Evolutionary conservation across 2,888 invertebrate species (phyloP).

Genomic region (Acholoe squamosa): DNA sequence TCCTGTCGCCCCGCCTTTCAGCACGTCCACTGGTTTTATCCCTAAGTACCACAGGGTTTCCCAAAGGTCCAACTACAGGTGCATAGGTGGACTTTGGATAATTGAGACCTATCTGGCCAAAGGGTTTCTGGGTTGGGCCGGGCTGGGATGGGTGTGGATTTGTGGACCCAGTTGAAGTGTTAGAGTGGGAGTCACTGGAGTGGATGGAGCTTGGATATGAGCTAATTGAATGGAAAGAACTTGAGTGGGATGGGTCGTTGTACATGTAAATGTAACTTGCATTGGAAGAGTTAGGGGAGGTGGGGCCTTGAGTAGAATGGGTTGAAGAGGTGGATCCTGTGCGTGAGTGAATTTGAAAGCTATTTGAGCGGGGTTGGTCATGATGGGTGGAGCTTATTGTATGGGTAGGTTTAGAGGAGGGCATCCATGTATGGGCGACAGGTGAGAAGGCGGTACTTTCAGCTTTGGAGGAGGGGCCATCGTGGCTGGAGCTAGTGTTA

Average conservation of each 20-base stretch:
- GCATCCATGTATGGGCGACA: neutral
- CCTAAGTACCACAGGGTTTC: neutral
- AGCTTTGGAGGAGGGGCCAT: neutral
- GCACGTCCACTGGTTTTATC: neutral
- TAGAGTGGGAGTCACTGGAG: neutral
- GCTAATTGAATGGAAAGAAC: neutral
- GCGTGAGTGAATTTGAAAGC: neutral
- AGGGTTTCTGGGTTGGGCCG: neutral
- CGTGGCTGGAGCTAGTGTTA: too few species aligned
- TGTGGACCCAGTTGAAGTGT: neutral
- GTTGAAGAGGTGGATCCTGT: neutral
- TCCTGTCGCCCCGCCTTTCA: neutral
- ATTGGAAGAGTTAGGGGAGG: neutral
- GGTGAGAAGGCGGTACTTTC: neutral
- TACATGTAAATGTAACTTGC: neutral
- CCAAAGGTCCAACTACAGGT: neutral
- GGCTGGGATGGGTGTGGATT: neutral
- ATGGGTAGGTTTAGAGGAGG: neutral
- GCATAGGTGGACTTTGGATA: neutral
- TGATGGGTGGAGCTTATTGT: conserved; percentile 17
- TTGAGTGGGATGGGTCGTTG: neutral
- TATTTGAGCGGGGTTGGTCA: conserved; percentile 19
- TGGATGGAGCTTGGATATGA: conserved; percentile 9
- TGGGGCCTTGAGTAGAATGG: neutral
- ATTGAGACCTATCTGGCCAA: neutral